phyloP scores from a whole-genome alignment of 2,888 invertebrate genomes.

The Nephrocerus scutellatus region DNA sequence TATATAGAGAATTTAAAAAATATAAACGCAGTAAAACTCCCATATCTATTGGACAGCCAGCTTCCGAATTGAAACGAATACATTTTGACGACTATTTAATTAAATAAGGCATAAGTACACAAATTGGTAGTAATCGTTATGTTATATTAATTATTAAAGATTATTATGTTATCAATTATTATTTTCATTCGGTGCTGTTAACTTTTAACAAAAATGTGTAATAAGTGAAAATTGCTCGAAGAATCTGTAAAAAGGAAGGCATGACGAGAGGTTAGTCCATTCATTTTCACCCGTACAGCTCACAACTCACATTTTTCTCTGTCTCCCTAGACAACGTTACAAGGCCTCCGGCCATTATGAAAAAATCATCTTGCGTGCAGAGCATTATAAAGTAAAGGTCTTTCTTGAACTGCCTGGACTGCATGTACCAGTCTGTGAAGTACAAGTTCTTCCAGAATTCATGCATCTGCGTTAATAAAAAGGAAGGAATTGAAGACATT shows the following conservation, averaged over 20 bases:
- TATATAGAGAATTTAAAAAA: too few species aligned
- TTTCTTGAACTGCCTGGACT: constrained; percentile 8
- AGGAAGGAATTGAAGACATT: background rate
- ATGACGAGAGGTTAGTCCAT: background rate
- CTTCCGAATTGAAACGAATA: too few species aligned
- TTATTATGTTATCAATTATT: too few species aligned
- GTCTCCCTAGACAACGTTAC: constrained; percentile 12
- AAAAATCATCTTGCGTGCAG: constrained; percentile 8
- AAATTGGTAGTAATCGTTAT: too few species aligned
- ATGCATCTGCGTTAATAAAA: constrained; percentile 10
- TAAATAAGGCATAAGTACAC: too few species aligned
- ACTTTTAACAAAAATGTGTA: too few species aligned
- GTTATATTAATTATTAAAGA: too few species aligned
- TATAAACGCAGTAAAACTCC: too few species aligned
- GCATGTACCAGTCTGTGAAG: constrained; percentile 6
- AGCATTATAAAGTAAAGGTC: constrained; percentile 2
- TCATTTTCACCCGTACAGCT: background rate
- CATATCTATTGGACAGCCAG: too few species aligned
- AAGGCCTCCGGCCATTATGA: constrained; percentile 10
- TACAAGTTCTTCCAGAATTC: constrained; percentile 5
- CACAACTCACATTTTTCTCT: constrained; percentile 5
- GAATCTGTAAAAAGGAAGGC: constrained; percentile 3
- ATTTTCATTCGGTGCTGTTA: too few species aligned
- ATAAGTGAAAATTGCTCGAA: constrained; percentile 10
- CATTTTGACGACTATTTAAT: too few species aligned